Percentiles rank a stretch among this genome's conserved stretches.
These are phyloP conservation scores for Lontra canadensis DNA, from an alignment of 2,113 vertebrate species.

Conservation along the genomic window DNA sequence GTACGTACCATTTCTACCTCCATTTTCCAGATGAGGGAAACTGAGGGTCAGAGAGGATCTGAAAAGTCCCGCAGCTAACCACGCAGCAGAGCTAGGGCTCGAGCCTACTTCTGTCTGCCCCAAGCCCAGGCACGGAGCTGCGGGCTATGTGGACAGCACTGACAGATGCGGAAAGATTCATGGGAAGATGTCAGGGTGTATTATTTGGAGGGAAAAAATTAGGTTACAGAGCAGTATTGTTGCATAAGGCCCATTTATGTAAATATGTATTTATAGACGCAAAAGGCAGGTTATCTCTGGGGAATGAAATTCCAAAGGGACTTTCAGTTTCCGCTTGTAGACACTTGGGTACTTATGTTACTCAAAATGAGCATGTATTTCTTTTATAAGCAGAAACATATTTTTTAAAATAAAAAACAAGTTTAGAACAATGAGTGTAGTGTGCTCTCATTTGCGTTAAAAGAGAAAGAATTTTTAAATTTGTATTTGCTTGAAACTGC, in stretches of 20 bases:
- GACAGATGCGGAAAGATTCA: not conserved
- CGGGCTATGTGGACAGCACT: not conserved
- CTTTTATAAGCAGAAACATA: conserved; percentile 60
- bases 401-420: conserved; percentile 64
- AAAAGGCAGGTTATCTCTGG: conserved; percentile 55
- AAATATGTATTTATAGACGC: conserved; percentile 69
- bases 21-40: conserved; percentile 18
- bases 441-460: not conserved
- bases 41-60: not conserved
- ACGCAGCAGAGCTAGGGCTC: not conserved
- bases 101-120: not conserved
- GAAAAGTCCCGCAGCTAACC: not conserved
- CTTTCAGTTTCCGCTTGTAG: conserved; percentile 33
- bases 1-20: not conserved
- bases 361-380: conserved; percentile 60
- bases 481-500: conserved; percentile 41
- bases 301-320: conserved; percentile 59
- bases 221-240: conserved; percentile 37
- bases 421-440: conserved; percentile 44
- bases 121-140: not conserved
- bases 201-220: not conserved
- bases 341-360: conserved; percentile 56
- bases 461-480: conserved; percentile 58
- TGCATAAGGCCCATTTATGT: conserved; percentile 68
- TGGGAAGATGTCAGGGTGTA: not conserved